phyloP scores from a whole-genome alignment of 2,888 invertebrate genomes.

The Lottia scabra region DNA sequence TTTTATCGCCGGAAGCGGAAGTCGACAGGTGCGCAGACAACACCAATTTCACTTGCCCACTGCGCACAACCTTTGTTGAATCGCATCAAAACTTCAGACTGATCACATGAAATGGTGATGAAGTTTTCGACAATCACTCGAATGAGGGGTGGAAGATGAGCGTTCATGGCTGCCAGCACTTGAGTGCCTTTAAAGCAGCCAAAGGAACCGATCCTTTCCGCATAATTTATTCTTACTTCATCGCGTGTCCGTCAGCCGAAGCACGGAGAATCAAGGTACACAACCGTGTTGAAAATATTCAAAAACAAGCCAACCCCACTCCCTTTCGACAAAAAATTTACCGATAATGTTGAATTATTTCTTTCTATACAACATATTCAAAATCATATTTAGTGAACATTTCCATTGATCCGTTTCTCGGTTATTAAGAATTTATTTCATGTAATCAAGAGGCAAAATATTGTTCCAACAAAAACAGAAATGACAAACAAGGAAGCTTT shows the following conservation, averaged over 20 bases:
- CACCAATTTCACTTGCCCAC: slow-evolving; percentile 24
- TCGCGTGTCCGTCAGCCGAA: slow-evolving; percentile 82
- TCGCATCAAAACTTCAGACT: slow-evolving; percentile 14
- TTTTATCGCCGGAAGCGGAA: not conserved
- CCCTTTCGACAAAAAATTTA: too few relatives aligned
- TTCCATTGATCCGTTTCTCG: too few relatives aligned
- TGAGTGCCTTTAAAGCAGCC: slow-evolving; percentile 82
- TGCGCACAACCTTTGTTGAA: slow-evolving; percentile 53
- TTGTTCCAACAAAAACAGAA: too few relatives aligned
- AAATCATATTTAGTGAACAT: too few relatives aligned
- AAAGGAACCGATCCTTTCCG: slow-evolving; percentile 81
- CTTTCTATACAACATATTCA: too few relatives aligned
- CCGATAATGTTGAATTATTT: too few relatives aligned
- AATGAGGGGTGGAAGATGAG: slow-evolving; percentile 75
- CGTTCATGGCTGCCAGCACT: slow-evolving; percentile 85
- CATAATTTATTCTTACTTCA: slow-evolving; percentile 87
- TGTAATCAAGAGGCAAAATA: too few relatives aligned
- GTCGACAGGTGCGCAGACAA: slow-evolving; percentile 32
- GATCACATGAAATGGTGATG: slow-evolving; percentile 20
- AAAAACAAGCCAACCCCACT: too few relatives aligned
- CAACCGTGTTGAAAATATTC: not conserved
- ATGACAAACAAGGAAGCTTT: too few relatives aligned
- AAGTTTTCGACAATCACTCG: slow-evolving; percentile 13
- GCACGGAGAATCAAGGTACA: slow-evolving; percentile 85
- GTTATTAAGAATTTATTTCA: too few relatives aligned